Conservation (phyloP, 2,797 vertebrate genomes). For the Alfaro cultratus region DNA sequence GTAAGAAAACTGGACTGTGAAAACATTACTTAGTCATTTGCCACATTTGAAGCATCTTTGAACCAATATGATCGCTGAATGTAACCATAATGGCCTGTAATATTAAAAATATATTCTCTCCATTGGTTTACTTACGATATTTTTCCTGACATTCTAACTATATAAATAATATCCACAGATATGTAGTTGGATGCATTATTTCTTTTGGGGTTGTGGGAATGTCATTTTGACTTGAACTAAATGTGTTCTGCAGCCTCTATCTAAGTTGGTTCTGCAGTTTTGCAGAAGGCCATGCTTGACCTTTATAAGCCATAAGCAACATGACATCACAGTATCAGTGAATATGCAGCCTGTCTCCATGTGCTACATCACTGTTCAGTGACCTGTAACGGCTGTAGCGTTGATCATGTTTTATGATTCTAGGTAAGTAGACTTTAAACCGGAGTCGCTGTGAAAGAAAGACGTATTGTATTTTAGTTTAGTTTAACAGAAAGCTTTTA, state of each 20-base stretch:
- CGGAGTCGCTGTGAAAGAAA: not conserved
- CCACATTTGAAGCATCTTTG: not conserved
- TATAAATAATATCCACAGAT: not conserved
- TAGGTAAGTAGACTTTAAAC: conserved; percentile 6
- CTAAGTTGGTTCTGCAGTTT: not conserved
- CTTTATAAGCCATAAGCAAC: not conserved
- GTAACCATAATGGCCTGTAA: not conserved
- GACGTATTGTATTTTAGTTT: not conserved
- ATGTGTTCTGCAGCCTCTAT: not conserved
- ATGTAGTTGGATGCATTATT: not conserved
- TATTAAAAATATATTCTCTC: too few species aligned
- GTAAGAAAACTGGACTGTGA: too few species aligned
- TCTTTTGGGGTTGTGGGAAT: not conserved
- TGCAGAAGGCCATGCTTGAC: not conserved
- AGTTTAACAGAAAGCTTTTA: not conserved
- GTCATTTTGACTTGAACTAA: not conserved
- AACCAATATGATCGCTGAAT: not conserved
- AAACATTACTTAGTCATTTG: not conserved
- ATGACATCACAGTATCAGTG: not conserved
- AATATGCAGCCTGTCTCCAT: not conserved
- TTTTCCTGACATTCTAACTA: not conserved
- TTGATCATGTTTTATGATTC: not conserved
- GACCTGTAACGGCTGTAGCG: conserved; percentile 4
- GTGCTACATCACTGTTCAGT: not conserved
- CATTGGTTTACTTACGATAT: not conserved